A percentile compares a stretch with the other conserved stretches of the same genome.
These are phyloP conservation scores for Toxotes lorentzi DNA, from an alignment of 2,797 vertebrate species.

Conservation along the genomic window DNA sequence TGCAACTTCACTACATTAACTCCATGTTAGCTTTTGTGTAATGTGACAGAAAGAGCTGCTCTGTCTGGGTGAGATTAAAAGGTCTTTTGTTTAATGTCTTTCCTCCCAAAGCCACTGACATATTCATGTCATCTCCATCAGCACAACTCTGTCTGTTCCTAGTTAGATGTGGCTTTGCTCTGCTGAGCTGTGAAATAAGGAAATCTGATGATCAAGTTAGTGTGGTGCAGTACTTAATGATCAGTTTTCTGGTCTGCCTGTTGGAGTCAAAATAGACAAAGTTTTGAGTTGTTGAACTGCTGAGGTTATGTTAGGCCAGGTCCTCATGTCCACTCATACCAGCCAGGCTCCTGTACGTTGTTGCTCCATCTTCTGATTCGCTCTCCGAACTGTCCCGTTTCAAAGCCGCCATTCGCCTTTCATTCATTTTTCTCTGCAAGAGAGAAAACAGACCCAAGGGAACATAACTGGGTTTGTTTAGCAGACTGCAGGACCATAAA, in stretches of 20 bases:
- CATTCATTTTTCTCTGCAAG: constrained; percentile 86
- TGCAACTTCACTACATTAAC: constrained; percentile 15
- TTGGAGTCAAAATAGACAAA: not conserved
- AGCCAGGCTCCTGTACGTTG: constrained; percentile 77
- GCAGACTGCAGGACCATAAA: not conserved
- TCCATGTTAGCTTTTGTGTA: not conserved
- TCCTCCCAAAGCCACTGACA: constrained; percentile 31
- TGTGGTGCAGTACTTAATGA: constrained; percentile 22
- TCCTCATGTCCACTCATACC: constrained; percentile 78
- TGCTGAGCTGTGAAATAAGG: constrained; percentile 66
- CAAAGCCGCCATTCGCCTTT: constrained; percentile 83
- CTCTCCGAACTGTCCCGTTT: constrained; percentile 83
- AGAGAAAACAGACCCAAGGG: not conserved
- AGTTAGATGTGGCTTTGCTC: constrained; percentile 51
- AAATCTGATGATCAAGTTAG: constrained; percentile 26
- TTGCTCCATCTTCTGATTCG: constrained; percentile 87
- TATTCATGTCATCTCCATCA: constrained; percentile 28
- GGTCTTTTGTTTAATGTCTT: constrained; percentile 12
- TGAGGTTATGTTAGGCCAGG: not conserved
- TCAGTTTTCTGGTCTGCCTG: constrained; percentile 26
- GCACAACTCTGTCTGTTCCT: constrained; percentile 6
- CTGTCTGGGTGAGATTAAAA: not conserved
- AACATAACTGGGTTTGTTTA: not conserved
- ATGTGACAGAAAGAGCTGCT: constrained; percentile 9
- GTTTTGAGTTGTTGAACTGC: not conserved